These are phyloP conservation scores for Sebastes iracundus DNA, from an alignment of 2,797 vertebrate species.

Conservation along the genomic window DNA sequence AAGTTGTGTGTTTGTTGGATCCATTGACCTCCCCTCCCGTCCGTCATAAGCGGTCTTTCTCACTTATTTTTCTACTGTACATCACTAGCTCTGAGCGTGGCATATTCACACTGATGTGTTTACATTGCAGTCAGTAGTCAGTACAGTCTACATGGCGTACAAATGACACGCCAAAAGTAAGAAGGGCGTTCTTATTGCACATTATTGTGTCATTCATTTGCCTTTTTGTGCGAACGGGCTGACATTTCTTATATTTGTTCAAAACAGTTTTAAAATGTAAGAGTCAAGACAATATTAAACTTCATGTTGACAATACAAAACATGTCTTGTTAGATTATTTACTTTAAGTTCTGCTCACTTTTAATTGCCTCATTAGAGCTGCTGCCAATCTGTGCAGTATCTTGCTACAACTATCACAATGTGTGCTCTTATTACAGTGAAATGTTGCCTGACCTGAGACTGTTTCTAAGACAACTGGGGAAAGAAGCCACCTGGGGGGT, in stretches of 20 bases:
- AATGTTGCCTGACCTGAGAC: neutral
- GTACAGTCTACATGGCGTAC: no score
- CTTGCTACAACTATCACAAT: neutral
- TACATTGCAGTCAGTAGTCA: no score
- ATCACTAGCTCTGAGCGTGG: no score
- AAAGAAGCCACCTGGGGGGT: neutral
- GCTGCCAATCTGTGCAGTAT: neutral
- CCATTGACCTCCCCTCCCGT: no score
- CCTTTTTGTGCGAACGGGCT: no score
- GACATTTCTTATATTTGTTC: neutral
- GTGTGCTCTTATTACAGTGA: neutral
- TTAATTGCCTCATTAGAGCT: conserved; percentile 23
- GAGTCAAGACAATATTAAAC: neutral
- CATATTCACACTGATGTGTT: no score
- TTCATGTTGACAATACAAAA: neutral
- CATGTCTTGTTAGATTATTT: neutral
- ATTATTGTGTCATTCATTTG: no score
- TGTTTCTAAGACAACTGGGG: neutral
- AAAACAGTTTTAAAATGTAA: neutral
- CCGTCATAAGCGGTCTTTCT: no score
- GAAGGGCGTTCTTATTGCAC: no score
- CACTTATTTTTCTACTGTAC: no score
- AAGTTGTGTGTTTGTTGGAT: no score
- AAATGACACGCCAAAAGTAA: no score
- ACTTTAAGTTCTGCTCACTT: neutral